Evolutionary conservation across 2,797 vertebrate genomes (phyloP).

Genomic region (Pyrocephalus nanus): DNA sequence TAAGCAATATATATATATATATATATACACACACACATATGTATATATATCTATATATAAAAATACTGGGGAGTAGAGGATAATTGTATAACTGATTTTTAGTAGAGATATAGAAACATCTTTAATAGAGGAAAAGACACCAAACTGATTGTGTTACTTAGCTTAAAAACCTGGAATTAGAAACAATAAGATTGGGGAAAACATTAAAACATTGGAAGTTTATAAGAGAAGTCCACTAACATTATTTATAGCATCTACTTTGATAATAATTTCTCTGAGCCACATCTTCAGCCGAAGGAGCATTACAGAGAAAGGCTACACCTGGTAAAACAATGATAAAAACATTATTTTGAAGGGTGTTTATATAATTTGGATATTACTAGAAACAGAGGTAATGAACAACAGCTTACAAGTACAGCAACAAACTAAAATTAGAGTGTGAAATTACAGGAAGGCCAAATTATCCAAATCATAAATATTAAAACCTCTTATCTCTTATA

Average conservation of each 20-base stretch:
- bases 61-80: not conserved
- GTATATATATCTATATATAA: not conserved
- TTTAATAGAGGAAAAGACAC: not conserved
- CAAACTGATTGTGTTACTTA: not conserved
- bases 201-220: not conserved
- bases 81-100: not conserved
- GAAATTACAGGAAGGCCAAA: not conserved
- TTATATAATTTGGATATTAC: slow-evolving; percentile 5
- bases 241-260: not conserved
- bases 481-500: not conserved
- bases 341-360: not conserved
- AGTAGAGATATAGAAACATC: not conserved
- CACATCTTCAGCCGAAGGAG: not conserved
- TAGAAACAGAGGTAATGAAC: not conserved
- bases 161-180: not conserved
- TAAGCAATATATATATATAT: not conserved
- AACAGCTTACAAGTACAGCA: not conserved
- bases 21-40: not conserved
- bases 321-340: not conserved
- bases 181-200: not conserved
- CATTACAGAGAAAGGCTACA: not conserved
- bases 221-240: not conserved
- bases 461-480: not conserved
- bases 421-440: not conserved
- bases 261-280: not conserved